Evolutionary conservation across 2,888 invertebrate genomes (phyloP), one percentile per base, ranked within the genome.

Genomic region (Tanypteryx hageni): DNA sequence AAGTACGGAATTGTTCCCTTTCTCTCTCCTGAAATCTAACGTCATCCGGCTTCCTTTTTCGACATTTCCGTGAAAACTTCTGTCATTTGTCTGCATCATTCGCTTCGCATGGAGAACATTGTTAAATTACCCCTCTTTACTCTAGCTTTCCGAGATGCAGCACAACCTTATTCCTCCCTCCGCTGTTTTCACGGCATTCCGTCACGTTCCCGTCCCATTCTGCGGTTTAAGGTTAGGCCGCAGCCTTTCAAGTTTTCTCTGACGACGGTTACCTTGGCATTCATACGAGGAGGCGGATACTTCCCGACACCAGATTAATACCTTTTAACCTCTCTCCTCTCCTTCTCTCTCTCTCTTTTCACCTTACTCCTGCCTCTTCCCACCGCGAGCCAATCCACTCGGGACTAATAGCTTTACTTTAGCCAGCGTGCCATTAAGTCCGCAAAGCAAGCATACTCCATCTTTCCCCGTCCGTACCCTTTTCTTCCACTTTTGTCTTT

Each of bases 161-260:
- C 76, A n/a, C 76, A 22, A 14, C 76, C 8, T 76, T 27, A 27
- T 27, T 13, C 22, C 76, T 76, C n/a, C 22, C 44, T 64, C 10
- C n/a, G n/a, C 68, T 10, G 68, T 68, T 68, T 68, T 27, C 76
- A 76, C 27, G 76, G 76, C 8, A 76, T 13, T 22, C 76, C 76
- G 18, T 76, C 22, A 76, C 76, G 27, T n/a, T 76, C n/a, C n/a
- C 76, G 68, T 68, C 68, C n/a, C 68, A 22, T n/a, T 76, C 27
- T 76, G 76, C 76, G 76, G 76, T 76, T 76, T 22, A 76, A 76
- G 76, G 76, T 76, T 76, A 76, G 76, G 76, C 76, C 76, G 76
- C 76, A 27, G 76, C 76, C 76, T 76, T 76, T 76, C 76, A 76
- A 76, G 22, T 76, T 76, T 76, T 76, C 22, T 22, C 27, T 0